A percentile compares a stretch with the other conserved stretches of the same genome.
Evolutionary conservation across 1,140 invertebrate genomes (phyloP).

Genomic region (Habropoda laboriosa): DNA sequence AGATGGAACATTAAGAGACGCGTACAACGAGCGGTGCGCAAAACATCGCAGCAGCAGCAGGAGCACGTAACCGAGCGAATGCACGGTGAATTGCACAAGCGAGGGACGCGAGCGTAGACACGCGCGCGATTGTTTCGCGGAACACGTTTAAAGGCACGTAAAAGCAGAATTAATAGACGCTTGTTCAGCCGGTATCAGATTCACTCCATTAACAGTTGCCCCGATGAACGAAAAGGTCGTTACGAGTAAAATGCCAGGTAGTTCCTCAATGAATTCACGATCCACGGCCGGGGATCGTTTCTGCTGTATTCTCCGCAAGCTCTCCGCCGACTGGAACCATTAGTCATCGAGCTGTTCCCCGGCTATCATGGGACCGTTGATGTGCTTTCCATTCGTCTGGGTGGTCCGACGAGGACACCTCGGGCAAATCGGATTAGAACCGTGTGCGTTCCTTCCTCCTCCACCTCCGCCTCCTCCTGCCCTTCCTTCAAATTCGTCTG

Average conservation of each 20-base stretch:
- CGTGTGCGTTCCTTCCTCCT: not conserved
- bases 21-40: too few relatives aligned
- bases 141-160: slow-evolving; percentile 1
- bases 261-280: slow-evolving; percentile 58
- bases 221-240: slow-evolving; percentile 62
- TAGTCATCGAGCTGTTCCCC: slow-evolving; percentile 58
- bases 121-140: slow-evolving; percentile 31
- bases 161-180: slow-evolving; percentile 36
- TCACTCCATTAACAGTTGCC: slow-evolving; percentile 57
- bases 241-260: slow-evolving; percentile 58
- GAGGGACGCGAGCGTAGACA: not conserved
- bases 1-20: too few relatives aligned
- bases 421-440: slow-evolving; percentile 41
- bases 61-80: too few relatives aligned
- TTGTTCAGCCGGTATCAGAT: slow-evolving; percentile 15
- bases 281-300: slow-evolving; percentile 31
- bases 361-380: slow-evolving; percentile 34
- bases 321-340: slow-evolving; percentile 47
- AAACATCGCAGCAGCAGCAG: too few relatives aligned
- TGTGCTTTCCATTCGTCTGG: slow-evolving; percentile 54
- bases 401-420: slow-evolving; percentile 47
- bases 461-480: too few relatives aligned
- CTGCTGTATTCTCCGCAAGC: slow-evolving; percentile 15
- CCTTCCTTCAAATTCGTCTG: not conserved
- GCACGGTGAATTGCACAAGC: slow-evolving; percentile 1